phyloP scores from a whole-genome alignment of 2,113 vertebrate genomes.

The Chaetodon trifascialis region DNA sequence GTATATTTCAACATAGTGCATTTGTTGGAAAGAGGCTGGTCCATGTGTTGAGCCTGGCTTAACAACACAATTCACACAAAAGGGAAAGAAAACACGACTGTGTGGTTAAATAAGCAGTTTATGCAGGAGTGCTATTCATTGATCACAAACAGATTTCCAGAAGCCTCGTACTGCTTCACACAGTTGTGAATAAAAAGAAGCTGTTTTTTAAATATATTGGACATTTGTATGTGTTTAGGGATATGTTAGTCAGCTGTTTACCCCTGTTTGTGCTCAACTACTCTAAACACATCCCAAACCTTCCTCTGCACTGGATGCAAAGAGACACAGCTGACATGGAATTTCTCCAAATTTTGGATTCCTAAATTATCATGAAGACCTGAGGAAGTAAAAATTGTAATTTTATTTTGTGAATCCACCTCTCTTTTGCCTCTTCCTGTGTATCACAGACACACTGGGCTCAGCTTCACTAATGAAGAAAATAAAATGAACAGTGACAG shows the following conservation, averaged over 20 bases:
- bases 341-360: background rate
- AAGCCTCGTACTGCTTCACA: background rate
- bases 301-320: background rate
- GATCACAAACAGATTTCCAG: background rate
- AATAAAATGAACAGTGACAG: slow-evolving; percentile 30
- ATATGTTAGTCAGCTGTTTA: background rate
- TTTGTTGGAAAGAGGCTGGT: no score
- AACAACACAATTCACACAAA: background rate
- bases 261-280: background rate
- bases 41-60: no score
- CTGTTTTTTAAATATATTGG: background rate
- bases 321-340: background rate
- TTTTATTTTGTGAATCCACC: background rate
- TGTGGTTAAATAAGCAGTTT: background rate
- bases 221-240: background rate
- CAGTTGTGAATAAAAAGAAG: no score
- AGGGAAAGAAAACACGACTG: background rate
- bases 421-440: background rate
- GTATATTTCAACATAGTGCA: background rate
- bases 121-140: background rate
- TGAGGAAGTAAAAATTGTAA: background rate
- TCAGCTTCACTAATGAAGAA: slow-evolving; percentile 13
- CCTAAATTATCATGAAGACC: background rate
- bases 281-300: background rate
- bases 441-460: background rate